Conservation (phyloP, 2,888 invertebrate species). For the Chloromyia formosa region DNA sequence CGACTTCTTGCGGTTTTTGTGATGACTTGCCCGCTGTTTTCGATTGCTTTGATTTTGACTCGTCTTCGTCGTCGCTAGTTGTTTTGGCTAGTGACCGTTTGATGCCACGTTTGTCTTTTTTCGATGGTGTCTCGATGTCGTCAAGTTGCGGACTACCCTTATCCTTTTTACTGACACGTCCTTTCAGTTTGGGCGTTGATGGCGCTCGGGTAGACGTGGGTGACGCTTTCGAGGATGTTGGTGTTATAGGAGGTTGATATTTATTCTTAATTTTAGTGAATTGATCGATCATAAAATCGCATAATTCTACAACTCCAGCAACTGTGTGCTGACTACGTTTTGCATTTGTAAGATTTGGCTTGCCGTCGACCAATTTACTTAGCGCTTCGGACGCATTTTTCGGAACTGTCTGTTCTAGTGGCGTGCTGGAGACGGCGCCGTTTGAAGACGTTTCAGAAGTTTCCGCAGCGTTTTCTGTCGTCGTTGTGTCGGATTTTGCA, state of each 20-base stretch:
- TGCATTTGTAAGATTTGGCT: slow-evolving; percentile 25
- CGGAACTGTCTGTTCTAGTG: slow-evolving; percentile 47
- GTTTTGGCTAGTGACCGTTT: slow-evolving; percentile 49
- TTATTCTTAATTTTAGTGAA: slow-evolving; percentile 52
- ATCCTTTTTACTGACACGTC: slow-evolving; percentile 32
- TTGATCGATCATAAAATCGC: slow-evolving; percentile 53
- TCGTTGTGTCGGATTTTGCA: slow-evolving; percentile 30
- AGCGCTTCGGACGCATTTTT: slow-evolving; percentile 24
- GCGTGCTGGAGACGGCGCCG: slow-evolving; percentile 51
- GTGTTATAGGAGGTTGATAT: slow-evolving; percentile 40
- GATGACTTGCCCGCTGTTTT: slow-evolving; percentile 44
- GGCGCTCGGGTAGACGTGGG: not conserved
- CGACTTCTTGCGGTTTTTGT: slow-evolving; percentile 18
- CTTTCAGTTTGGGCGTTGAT: slow-evolving; percentile 24
- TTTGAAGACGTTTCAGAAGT: slow-evolving; percentile 49
- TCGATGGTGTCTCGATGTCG: slow-evolving; percentile 19
- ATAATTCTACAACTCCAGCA: slow-evolving; percentile 51
- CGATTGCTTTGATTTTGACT: slow-evolving; percentile 49
- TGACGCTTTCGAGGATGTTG: slow-evolving; percentile 24
- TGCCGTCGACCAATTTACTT: slow-evolving; percentile 45
- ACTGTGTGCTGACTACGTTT: slow-evolving; percentile 49
- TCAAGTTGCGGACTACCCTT: slow-evolving; percentile 44
- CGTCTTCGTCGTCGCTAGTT: slow-evolving; percentile 47
- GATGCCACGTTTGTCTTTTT: slow-evolving; percentile 46
- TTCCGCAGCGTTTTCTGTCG: slow-evolving; percentile 43